Percentiles rank a stretch among this genome's conserved stretches.
Evolutionary conservation across 2,888 invertebrate species (phyloP).

Genomic region (Ephialtes manifestator): DNA sequence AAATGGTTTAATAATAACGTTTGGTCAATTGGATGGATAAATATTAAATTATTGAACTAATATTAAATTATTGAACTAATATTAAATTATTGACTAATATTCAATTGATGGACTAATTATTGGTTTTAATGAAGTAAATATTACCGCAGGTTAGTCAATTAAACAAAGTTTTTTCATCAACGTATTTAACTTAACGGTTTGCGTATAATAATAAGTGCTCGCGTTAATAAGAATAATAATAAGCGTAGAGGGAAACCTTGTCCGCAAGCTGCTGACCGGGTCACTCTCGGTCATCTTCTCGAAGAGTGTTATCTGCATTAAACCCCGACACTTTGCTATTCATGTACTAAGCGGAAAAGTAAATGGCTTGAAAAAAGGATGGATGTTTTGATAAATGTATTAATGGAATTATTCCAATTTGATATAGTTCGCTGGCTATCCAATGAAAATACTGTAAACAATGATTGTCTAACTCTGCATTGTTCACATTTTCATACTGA

Average conservation of each 20-base stretch:
- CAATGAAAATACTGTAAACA: background rate
- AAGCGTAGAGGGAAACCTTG: background rate
- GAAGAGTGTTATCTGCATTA: slow-evolving; percentile 33
- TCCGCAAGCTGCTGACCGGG: slow-evolving; percentile 4
- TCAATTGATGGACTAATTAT: too few relatives aligned
- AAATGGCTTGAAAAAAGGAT: background rate
- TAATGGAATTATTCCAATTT: background rate
- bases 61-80: too few relatives aligned
- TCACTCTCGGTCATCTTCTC: slow-evolving; percentile 37
- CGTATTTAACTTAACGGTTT: background rate
- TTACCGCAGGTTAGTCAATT: too few relatives aligned
- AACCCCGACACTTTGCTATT: slow-evolving; percentile 8
- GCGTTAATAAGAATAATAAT: background rate
- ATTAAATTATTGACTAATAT: too few relatives aligned
- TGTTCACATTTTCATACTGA: background rate
- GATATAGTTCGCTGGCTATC: background rate
- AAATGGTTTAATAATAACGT: too few relatives aligned
- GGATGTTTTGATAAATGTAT: slow-evolving; percentile 2
- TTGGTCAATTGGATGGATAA: too few relatives aligned
- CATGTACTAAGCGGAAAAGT: background rate
- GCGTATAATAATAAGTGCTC: background rate
- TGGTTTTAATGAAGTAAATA: too few relatives aligned
- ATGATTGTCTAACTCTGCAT: background rate
- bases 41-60: too few relatives aligned
- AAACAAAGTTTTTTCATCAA: background rate